phyloP scores from a whole-genome alignment of 1,140 invertebrate species.

The Ceratosolen fusciceps region DNA sequence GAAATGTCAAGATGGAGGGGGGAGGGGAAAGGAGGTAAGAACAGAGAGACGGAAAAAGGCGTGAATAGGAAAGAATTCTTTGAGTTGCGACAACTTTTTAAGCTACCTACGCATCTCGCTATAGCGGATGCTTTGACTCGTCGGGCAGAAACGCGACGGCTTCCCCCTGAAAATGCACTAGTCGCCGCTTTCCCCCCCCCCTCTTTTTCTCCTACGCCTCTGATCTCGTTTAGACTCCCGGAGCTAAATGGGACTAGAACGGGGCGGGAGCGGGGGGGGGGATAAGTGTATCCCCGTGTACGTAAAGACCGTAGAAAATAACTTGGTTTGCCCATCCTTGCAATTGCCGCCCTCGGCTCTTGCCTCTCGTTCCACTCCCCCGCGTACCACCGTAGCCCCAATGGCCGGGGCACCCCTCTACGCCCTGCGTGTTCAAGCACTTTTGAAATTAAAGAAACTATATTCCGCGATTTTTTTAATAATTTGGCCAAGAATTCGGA shows the following conservation, averaged over 20 bases:
- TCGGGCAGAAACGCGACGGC: conserved; percentile 32
- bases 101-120: conserved; percentile 17
- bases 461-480: conserved; percentile 28
- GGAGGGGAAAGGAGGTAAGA: not conserved
- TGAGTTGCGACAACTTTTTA: conserved; percentile 40
- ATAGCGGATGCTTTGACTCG: conserved; percentile 30
- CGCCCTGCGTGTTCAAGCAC: not conserved
- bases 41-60: not conserved
- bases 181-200: not conserved
- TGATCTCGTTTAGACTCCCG: not conserved
- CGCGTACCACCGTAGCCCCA: too few relatives aligned
- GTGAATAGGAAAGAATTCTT: conserved; percentile 1
- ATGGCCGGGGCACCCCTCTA: too few relatives aligned
- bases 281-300: conserved; percentile 1
- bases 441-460: not conserved
- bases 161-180: conserved; percentile 26
- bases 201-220: not conserved
- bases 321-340: not conserved
- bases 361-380: too few relatives aligned
- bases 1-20: not conserved
- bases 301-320: conserved; percentile 6
- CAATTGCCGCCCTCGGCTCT: conserved; percentile 29
- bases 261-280: not conserved
- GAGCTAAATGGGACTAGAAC: not conserved
- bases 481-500: conserved; percentile 5